Percentiles rank a stretch among this genome's conserved stretches.
These are phyloP conservation scores for Antheraea pernyi DNA, from an alignment of 1,140 invertebrate genomes.

Conservation along the genomic window DNA sequence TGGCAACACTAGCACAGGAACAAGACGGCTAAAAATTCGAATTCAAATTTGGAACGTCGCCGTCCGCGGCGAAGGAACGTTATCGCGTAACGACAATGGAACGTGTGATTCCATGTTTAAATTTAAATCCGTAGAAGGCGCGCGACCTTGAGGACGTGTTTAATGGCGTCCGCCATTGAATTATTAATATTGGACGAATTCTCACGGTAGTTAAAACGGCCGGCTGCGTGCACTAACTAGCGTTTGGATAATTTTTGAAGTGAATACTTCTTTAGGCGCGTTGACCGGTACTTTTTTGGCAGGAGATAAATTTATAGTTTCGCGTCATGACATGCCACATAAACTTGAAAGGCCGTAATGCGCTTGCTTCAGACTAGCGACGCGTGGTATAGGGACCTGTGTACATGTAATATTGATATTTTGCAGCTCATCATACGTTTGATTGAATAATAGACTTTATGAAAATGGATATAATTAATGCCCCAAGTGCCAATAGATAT, in stretches of 20 bases:
- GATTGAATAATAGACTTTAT: no score
- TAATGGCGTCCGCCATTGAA: background rate
- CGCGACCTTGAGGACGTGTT: constrained; percentile 14
- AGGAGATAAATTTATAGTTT: no score
- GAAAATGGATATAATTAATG: no score
- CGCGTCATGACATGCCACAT: no score
- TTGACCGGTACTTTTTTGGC: background rate
- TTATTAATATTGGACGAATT: background rate
- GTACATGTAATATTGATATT: no score
- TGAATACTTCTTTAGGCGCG: background rate
- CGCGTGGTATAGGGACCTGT: no score
- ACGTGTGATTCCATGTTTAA: constrained; percentile 31
- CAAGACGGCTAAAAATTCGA: background rate
- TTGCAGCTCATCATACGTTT: no score
- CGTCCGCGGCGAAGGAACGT: background rate
- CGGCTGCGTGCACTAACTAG: background rate
- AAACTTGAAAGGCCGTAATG: no score
- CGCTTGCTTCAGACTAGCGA: no score
- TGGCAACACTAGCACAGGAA: background rate
- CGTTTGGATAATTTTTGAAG: background rate
- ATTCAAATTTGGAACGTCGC: background rate
- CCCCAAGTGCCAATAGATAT: no score
- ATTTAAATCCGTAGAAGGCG: constrained; percentile 30
- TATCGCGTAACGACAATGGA: constrained; percentile 6
- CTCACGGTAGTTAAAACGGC: background rate